phyloP scores from a whole-genome alignment of 2,888 invertebrate species.

The Limnephilus auricula region DNA sequence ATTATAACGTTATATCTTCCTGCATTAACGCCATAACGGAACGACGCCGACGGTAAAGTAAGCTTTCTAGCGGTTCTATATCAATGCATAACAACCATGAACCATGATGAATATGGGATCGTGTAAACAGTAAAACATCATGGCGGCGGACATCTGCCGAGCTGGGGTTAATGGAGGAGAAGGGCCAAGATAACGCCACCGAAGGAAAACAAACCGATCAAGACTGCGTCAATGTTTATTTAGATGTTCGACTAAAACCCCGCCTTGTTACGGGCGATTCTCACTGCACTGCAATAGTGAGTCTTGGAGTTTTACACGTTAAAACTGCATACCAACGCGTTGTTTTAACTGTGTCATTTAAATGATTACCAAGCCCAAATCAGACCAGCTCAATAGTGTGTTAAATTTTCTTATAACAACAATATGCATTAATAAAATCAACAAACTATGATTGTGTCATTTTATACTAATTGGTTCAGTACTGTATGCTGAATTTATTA shows the following conservation, averaged over 20 bases:
- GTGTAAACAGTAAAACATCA: constrained; percentile 37
- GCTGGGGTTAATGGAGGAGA: constrained; percentile 27
- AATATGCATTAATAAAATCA: background rate
- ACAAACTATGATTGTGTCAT: background rate
- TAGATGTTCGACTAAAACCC: constrained; percentile 30
- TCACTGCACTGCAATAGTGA: background rate
- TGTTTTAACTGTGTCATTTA: background rate
- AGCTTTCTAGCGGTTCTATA: background rate
- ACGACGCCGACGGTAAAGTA: background rate
- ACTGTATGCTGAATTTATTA: background rate
- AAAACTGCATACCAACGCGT: background rate
- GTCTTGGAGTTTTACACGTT: background rate
- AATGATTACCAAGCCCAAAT: background rate
- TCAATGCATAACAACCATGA: background rate
- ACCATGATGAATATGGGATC: constrained; percentile 29
- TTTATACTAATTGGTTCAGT: background rate
- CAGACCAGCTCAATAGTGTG: background rate
- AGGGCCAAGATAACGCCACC: constrained; percentile 32
- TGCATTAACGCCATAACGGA: background rate
- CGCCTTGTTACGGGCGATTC: background rate
- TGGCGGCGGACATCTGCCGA: constrained; percentile 29
- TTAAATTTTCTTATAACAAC: background rate
- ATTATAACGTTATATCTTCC: background rate
- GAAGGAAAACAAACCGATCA: constrained; percentile 38
- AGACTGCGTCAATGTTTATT: constrained; percentile 31